Evolutionary conservation across 2,888 invertebrate species (phyloP), one percentile per base, ranked within the genome.

Genomic region (Bhutanitis thaidina): DNA sequence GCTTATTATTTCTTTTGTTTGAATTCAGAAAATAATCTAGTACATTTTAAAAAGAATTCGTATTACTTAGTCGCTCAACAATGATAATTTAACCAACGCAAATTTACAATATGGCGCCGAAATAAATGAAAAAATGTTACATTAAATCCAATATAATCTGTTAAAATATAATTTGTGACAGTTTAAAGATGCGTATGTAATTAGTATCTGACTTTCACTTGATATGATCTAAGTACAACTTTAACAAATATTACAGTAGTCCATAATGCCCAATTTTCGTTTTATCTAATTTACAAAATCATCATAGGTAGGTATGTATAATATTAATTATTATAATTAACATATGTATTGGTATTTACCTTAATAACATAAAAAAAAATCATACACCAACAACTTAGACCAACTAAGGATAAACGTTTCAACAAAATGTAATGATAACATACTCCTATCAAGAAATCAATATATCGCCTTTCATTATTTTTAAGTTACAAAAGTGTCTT

Each of bases 391-490:
- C 74, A 73, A 73, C 69, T 65, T 67, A 70, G 67, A 67, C 66
- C 68, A 74, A 78, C 73, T 80, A 82, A 81, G 79, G 80, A 81
- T 75, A 78, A 77, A 77, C 76, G 62, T 75, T 52, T 55, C 53
- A 59, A 62, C 53, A 50, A 46, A 43, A 37, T 40, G 27, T 35
- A 12, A 29, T 40, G 3, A 43, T 15, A 5, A 49, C 40, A 20
- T 37, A 45, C 10, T 35, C 3, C 14, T 15, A 7, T 25, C 7
- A 0, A 14, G 1, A 45, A 45, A 27, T 37, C 27, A 27, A 3
- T 8, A 27, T 1, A 27, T 27, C 27, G 8, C 5, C 20, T 27
- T 27, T 27, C 27, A 27, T 27, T 27, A 4, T 7, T 27, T 27
- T 27, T 8, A 8, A 27, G 27, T 27, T 12, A 29, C 15, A 27